Evolutionary conservation across 2,888 invertebrate genomes (phyloP).

Genomic region (Scelioninae gen. 1): DNA sequence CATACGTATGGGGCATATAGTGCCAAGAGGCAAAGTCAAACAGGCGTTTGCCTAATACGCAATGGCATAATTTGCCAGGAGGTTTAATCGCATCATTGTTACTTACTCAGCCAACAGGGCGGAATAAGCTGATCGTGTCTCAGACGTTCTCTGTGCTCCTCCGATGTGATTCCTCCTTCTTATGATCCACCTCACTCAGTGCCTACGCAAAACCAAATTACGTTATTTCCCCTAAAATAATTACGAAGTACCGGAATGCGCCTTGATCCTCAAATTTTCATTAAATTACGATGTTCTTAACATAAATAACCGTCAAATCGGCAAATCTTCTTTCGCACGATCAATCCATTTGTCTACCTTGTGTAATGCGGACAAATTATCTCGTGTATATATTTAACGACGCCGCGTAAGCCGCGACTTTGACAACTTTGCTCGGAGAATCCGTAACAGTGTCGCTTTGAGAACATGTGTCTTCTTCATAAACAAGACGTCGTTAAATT

Average conservation of each 20-base stretch:
- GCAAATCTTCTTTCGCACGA: conserved; percentile 26
- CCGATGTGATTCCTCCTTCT: conserved; percentile 68
- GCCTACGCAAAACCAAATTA: conserved; percentile 74
- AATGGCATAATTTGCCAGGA: conserved; percentile 80
- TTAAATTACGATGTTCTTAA: conserved; percentile 54
- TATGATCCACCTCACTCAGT: conserved; percentile 65
- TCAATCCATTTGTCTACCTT: conserved; percentile 39
- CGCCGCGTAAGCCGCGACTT: conserved; percentile 29
- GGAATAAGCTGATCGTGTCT: conserved; percentile 83
- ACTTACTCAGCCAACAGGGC: conserved; percentile 79
- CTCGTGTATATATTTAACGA: conserved; percentile 32
- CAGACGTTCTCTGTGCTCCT: conserved; percentile 72
- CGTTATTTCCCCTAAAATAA: conserved; percentile 75
- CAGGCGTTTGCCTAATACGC: conserved; percentile 76
- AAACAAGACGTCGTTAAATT: conserved; percentile 82
- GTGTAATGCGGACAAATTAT: conserved; percentile 42
- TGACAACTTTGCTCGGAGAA: conserved; percentile 47
- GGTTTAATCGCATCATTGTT: conserved; percentile 82
- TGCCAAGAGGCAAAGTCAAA: conserved; percentile 77
- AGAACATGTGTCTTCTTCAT: conserved; percentile 72
- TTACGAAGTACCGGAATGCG: conserved; percentile 69
- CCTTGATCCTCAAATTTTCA: conserved; percentile 59
- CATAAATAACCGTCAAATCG: conserved; percentile 44
- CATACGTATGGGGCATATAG: conserved; percentile 65
- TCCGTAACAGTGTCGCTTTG: conserved; percentile 55